Conservation (phyloP, 2,888 invertebrate genomes). For the Malacosoma neustria region DNA sequence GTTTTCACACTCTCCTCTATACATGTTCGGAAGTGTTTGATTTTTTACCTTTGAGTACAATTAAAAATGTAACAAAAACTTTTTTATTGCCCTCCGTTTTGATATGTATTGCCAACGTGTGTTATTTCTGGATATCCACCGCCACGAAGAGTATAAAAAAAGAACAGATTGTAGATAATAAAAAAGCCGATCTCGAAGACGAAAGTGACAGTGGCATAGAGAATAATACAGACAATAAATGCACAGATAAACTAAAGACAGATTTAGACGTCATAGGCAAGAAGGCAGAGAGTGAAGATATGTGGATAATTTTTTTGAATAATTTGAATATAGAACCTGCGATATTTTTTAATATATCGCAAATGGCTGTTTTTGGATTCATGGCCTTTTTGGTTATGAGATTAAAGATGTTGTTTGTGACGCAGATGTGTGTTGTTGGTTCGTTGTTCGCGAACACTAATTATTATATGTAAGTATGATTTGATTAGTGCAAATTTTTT, state of each 20-base stretch:
- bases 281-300: conserved; percentile 9
- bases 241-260: conserved; percentile 36
- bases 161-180: conserved; percentile 17
- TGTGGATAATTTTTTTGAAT: conserved; percentile 30
- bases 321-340: conserved; percentile 65
- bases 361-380: conserved; percentile 79
- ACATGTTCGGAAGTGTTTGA: conserved; percentile 86
- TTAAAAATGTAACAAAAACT: conserved; percentile 66
- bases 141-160: conserved; percentile 18
- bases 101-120: conserved; percentile 46
- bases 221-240: conserved; percentile 22
- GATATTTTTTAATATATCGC: conserved; percentile 81
- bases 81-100: conserved; percentile 75
- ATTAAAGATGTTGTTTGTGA: conserved; percentile 84
- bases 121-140: conserved; percentile 41
- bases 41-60: conserved; percentile 75
- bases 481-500: background rate
- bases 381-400: conserved; percentile 88
- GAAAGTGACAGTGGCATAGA: conserved; percentile 72
- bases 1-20: conserved; percentile 85
- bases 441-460: conserved; percentile 78
- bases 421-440: conserved; percentile 83
- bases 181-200: conserved; percentile 37
- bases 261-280: conserved; percentile 8
- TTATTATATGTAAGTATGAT: conserved; percentile 60